Base-by-base conservation (phyloP, 37 sponge, comb jelly and placozoan genomes). In the Eunapius fragilis region DNA sequence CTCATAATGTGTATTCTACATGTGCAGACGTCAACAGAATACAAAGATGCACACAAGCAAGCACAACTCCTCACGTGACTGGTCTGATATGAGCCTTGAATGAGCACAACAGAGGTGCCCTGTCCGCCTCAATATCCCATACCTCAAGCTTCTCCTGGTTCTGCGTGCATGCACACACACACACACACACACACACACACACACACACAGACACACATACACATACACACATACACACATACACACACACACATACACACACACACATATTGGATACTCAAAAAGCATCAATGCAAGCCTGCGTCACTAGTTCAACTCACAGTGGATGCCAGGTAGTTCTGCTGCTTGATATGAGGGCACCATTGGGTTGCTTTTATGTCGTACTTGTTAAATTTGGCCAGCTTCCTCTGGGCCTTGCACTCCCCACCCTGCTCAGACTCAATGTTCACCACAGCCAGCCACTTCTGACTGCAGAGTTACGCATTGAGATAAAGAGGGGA, bases 301-400 rank as follows among this genome's bases (percentile, higher is more conserved):
- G n/a, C n/a, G n/a, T n/a, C n/a, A n/a, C n/a, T n/a, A n/a, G 31
- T 25, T 26, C 23, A 27, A 72, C 89, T 92, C 68, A 93, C 93
- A 30, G 91, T 82, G 30, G 95, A 94, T 67, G 86, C 95, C 23
- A 94, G 76, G n/a, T 83, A 26, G 47, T 90, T 48, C 3, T 75
- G 71, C n/a, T 86, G 80, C 24, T 68, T 73, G 1, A 19, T n/a
- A 75, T 91, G 95, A 47, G 95, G 95, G 38, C 86, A 86, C 96
- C 96, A 96, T 49, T 86, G 85, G 34, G 94, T 83, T 58, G 89
- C 84, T 70, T 89, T 96, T 33, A 91, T 80, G 0, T 96, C 96
- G 76, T 87, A 87, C 68, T 88, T 91, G 76, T 87, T 90, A 25
- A 75, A 84, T 37, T 83, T 80, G 31, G 73, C 90, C 4, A 95